These are phyloP conservation scores for Orbicella faveolata DNA, from an alignment of 64 coral and sea anemone species.

Conservation along the genomic window DNA sequence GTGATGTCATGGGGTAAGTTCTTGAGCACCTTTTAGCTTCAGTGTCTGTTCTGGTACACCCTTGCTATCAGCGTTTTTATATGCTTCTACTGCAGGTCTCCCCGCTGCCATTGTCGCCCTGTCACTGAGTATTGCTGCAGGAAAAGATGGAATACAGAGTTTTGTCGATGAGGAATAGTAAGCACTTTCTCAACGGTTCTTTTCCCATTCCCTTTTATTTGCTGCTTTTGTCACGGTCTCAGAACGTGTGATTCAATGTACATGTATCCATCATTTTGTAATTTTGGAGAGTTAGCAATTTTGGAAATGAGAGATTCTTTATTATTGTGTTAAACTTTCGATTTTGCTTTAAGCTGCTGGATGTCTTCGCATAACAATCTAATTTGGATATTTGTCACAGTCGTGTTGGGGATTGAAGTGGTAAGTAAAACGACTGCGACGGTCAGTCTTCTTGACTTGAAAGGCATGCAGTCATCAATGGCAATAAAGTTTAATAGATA, in stretches of 20 bases:
- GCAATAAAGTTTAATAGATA: too few relatives aligned
- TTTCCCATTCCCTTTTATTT: background rate
- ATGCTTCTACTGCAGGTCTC: background rate
- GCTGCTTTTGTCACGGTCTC: background rate
- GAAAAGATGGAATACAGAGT: background rate
- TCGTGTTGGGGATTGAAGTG: background rate
- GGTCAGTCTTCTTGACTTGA: background rate
- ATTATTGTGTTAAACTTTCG: background rate
- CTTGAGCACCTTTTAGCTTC: too few relatives aligned
- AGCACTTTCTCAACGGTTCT: background rate
- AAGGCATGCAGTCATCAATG: too few relatives aligned
- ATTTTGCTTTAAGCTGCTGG: background rate
- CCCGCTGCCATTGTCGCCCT: background rate
- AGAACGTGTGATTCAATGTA: too few relatives aligned
- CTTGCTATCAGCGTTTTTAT: too few relatives aligned
- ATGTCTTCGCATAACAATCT: background rate
- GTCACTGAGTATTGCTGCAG: background rate
- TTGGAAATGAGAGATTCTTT: background rate
- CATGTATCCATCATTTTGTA: background rate
- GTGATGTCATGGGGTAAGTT: conserved; percentile 43
- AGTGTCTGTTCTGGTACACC: too few relatives aligned
- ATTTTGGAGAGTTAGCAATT: background rate
- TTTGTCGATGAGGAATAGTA: conserved; percentile 21
- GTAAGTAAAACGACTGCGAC: background rate
- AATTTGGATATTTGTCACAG: background rate